Evolutionary conservation across 2,113 vertebrate species (phyloP), one percentile per base, ranked within the genome.

Genomic region (Tonatia bakeri): DNA sequence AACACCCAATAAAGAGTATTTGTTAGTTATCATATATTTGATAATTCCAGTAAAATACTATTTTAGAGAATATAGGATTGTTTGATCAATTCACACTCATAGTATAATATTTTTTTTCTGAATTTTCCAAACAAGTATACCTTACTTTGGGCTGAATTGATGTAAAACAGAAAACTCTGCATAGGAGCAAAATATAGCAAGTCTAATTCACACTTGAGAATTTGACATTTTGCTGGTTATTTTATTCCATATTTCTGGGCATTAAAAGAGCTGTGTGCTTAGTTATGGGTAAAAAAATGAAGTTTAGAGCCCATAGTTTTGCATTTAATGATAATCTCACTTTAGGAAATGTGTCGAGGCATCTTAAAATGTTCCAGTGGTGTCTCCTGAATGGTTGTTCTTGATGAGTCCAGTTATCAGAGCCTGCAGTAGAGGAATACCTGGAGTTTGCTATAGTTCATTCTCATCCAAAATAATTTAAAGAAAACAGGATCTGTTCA

Each of bases 231-330:
- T 80, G 64, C 26, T 61, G 64, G 43, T 4, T 40, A 0, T 59
- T 47, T 79, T 84, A 33, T 36, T 22, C 3, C 36, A 70, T 70
- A 22, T 59, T 17, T 77, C 7, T 13, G 47, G 5, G 47, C 72
- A 22, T 7, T 4, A 45, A 43, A 52, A 33, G 4, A 9, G 14
- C 38, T 38, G 7, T 36, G 36, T 17, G 8, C 43, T n/a, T 7
- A 22, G 14, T 22, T 36, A 38, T 13, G 14, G 7, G 24, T 50
- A 26, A 52, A 64, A 64, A 33, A 40, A n/a, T n/a, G 52, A 50
- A 61, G 19, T 13, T 0, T 3, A 54, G 33, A 33, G 26, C 19
- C 10, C 1, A 0, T 7, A 43, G 38, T 43, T 40, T 0, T 1
- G 4, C 4, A 28, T 65, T 61, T 33, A n/a, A 14, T n/a, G 12